Conservation (phyloP, 2,113 vertebrate species). For the Irena cyanogastra region DNA sequence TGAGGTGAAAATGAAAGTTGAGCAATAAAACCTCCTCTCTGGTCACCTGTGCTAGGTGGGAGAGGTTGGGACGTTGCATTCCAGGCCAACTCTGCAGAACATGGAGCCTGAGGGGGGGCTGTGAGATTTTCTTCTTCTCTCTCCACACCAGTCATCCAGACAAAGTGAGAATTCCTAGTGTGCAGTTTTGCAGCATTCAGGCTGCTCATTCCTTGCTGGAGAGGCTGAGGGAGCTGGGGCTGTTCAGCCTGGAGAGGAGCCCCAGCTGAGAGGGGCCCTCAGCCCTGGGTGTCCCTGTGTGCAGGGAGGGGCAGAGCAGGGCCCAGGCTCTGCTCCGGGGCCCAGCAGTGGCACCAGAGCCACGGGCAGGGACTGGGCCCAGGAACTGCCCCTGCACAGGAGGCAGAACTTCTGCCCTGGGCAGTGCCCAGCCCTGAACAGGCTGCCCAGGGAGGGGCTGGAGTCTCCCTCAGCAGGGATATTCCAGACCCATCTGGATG, state of each 20-base stretch:
- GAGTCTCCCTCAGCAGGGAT: background rate
- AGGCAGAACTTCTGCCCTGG: background rate
- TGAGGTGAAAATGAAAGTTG: background rate
- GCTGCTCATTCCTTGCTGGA: background rate
- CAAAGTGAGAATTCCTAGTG: background rate
- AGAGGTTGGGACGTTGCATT: background rate
- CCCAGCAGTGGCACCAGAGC: background rate
- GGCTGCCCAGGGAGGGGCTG: background rate
- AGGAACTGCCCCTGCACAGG: background rate
- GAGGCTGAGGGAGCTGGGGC: background rate
- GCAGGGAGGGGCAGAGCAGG: background rate
- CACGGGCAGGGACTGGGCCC: background rate
- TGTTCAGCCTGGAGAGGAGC: background rate
- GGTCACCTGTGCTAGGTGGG: background rate
- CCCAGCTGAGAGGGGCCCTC: background rate
- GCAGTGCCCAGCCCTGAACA: background rate
- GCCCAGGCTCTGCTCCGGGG: background rate
- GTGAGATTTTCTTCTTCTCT: background rate
- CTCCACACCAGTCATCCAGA: background rate
- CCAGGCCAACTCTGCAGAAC: background rate
- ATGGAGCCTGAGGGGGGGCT: rapidly evolving
- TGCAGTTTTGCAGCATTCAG: background rate
- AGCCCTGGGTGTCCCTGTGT: background rate
- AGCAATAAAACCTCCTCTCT: background rate
- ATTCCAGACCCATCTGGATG: background rate